Evolutionary conservation across 2,888 invertebrate species (phyloP), one percentile per base, ranked within the genome.

Genomic region (Microctonus brassicae): DNA sequence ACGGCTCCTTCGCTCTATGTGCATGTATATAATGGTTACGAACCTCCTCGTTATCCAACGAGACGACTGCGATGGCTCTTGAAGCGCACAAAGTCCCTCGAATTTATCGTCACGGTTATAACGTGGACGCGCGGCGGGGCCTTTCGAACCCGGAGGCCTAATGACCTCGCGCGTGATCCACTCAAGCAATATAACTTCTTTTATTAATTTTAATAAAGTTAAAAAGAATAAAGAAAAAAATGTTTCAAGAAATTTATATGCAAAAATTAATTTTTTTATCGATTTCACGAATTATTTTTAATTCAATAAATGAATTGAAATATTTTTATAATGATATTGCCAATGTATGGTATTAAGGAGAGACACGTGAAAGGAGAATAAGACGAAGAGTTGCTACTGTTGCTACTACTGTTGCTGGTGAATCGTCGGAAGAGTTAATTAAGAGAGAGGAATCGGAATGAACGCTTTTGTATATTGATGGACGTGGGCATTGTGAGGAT

Each of bases 401-500:
- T 65, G 67, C 73, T n/a, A n/a, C n/a, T n/a, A n/a, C n/a, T n/a
- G n/a, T n/a, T 66, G 26, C 70, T 72, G 73, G 69, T 64, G 70
- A 73, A 62, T 34, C 39, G 68, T 71, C 70, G 68, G 53, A 73
- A 65, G 77, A 83, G 84, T 85, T 85, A 85, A 85, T 85, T 85
- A 85, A 85, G 84, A 83, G 82, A 80, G 83, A 80, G 79, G 78
- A 79, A 47, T 47, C 47, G 17, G 47, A 17, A 47, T 66, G 78
- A 79, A 47, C 17, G 17, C 47, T 39, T 47, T 17, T 47, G 47
- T 47, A 47, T 47, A 47, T 83, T 84, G 84, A 84, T 81, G 82
- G 83, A 84, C 84, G 77, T 80, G 76, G 79, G 81, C 81, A 84
- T 84, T 84, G 84, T 84, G 80, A 80, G 72, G 64, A 73, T 78